Percentiles rank a stretch among this genome's conserved stretches.
Evolutionary conservation across 2,888 invertebrate species (phyloP).

Genomic region (Pollenia amentaria): DNA sequence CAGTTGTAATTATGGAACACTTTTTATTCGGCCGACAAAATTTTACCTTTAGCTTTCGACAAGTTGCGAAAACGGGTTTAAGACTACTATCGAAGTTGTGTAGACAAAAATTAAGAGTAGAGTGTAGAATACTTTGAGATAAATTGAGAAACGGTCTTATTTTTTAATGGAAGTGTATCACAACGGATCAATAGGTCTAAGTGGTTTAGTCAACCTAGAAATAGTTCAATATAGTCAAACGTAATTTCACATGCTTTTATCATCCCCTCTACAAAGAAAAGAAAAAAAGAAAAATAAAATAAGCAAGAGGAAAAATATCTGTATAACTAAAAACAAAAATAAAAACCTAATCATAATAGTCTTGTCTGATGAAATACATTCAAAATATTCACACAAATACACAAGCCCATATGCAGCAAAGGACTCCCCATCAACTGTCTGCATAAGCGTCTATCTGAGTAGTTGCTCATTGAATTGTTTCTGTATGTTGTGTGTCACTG

Average conservation of each 20-base stretch:
- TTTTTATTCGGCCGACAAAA: too few relatives aligned
- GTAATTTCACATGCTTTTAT: background rate
- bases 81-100: too few relatives aligned
- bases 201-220: too few relatives aligned
- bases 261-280: background rate
- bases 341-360: conserved; percentile 66
- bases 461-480: conserved; percentile 1
- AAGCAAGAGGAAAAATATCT: background rate
- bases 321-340: background rate
- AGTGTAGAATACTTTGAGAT: too few relatives aligned
- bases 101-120: too few relatives aligned
- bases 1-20: too few relatives aligned
- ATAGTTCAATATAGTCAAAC: too few relatives aligned
- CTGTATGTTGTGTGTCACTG: conserved; percentile 18
- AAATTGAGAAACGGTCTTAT: too few relatives aligned
- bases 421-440: conserved; percentile 21
- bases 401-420: background rate
- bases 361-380: conserved; percentile 57
- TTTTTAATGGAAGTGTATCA: too few relatives aligned
- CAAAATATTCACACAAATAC: conserved; percentile 5
- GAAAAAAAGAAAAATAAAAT: background rate
- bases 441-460: conserved; percentile 17
- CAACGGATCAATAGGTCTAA: too few relatives aligned
- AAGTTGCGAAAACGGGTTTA: too few relatives aligned
- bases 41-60: too few relatives aligned